Evolutionary conservation across 1,140 invertebrate species (phyloP).

Genomic region (Zaprionus ghesquierei): DNA sequence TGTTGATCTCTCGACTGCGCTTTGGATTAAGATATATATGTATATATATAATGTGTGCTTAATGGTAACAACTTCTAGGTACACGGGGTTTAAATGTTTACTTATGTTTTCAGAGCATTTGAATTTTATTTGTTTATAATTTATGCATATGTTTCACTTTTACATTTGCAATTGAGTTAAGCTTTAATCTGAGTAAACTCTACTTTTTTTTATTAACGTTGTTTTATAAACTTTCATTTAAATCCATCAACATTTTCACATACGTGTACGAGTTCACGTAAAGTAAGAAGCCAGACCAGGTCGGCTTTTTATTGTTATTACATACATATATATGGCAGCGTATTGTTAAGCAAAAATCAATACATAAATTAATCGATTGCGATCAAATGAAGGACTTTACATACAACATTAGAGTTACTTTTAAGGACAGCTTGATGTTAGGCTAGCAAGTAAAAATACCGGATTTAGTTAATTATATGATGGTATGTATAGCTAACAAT

Average conservation of each 20-base stretch:
- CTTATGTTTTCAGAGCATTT: constrained; percentile 47
- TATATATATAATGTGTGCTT: constrained; percentile 53
- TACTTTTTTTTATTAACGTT: constrained; percentile 58
- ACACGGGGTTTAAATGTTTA: constrained; percentile 54
- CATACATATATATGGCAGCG: constrained; percentile 71
- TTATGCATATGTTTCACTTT: constrained; percentile 17
- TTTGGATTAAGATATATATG: constrained; percentile 41
- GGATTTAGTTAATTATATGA: constrained; percentile 26
- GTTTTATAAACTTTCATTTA: constrained; percentile 76
- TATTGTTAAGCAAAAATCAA: constrained; percentile 58
- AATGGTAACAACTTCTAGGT: constrained; percentile 75
- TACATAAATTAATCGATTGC: constrained; percentile 47
- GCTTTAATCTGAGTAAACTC: constrained; percentile 45
- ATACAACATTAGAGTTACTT: constrained; percentile 51
- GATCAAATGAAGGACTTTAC: constrained; percentile 16
- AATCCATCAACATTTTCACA: constrained; percentile 67
- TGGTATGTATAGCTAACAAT: constrained; percentile 35
- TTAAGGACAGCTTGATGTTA: constrained; percentile 47
- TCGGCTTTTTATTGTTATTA: constrained; percentile 50
- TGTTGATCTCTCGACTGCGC: constrained; percentile 34
- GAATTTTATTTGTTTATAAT: constrained; percentile 1
- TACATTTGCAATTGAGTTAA: constrained; percentile 41
- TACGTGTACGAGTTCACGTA: constrained; percentile 49
- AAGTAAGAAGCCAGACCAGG: constrained; percentile 49
- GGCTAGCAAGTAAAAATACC: constrained; percentile 26